Conservation (phyloP, 2,888 invertebrate species). For the Tenthredo distinguenda region DNA sequence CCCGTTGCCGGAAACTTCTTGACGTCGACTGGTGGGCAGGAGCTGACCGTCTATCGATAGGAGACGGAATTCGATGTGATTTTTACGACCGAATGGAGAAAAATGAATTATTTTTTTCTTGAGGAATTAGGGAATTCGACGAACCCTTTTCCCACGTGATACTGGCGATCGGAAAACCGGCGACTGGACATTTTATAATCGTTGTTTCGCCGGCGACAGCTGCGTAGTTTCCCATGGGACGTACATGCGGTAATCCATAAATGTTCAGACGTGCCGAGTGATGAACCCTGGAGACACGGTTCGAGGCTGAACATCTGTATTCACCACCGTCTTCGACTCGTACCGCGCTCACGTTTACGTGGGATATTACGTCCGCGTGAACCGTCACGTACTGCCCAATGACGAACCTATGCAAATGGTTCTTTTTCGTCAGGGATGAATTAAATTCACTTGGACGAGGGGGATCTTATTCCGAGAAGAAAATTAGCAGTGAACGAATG, state of each 20-base stretch:
- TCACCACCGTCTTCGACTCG: conserved; percentile 95
- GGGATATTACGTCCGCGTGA: conserved; percentile 95
- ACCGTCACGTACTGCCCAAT: conserved; percentile 95
- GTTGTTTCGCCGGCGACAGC: conserved; percentile 92
- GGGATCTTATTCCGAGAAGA: background rate
- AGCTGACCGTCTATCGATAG: conserved; percentile 86
- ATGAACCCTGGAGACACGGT: conserved; percentile 88
- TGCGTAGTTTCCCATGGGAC: conserved; percentile 93
- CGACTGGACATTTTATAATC: conserved; percentile 93
- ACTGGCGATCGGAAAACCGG: conserved; percentile 92
- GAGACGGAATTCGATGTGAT: background rate
- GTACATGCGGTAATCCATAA: conserved; percentile 91
- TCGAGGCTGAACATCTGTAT: conserved; percentile 91
- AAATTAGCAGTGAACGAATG: conserved; percentile 84
- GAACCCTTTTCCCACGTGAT: conserved; percentile 95
- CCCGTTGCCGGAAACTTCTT: conserved; percentile 92
- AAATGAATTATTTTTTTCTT: too few species aligned
- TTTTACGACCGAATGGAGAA: background rate
- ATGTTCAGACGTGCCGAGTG: conserved; percentile 94
- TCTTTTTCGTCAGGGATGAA: background rate
- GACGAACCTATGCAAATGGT: conserved; percentile 83
- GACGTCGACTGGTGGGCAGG: conserved; percentile 92
- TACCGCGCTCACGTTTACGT: conserved; percentile 93
- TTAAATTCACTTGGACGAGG: background rate
- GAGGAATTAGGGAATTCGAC: conserved; percentile 59